phyloP scores from a whole-genome alignment of 2,888 invertebrate species.

The Oeneis ivallda region DNA sequence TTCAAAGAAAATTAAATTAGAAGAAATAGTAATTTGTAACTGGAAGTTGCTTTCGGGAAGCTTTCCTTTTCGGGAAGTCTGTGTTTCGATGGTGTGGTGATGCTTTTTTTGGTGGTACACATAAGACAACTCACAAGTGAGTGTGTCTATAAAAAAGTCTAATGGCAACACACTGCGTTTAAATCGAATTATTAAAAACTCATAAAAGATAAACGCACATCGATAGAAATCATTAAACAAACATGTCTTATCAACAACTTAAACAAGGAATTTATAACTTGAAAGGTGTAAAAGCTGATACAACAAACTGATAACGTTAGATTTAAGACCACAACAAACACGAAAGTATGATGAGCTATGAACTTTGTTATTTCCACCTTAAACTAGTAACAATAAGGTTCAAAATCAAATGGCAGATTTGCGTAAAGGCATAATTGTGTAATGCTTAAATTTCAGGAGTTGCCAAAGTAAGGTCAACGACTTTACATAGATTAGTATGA shows the following conservation, averaged over 20 bases:
- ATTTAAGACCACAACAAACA: slow-evolving; percentile 43
- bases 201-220: slow-evolving; percentile 18
- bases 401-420: slow-evolving; percentile 8
- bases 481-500: slow-evolving; percentile 29
- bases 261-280: slow-evolving; percentile 39
- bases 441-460: slow-evolving; percentile 34
- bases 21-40: too few species aligned
- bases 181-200: slow-evolving; percentile 16
- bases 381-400: not conserved
- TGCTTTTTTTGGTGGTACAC: too few species aligned
- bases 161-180: not conserved
- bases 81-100: too few species aligned
- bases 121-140: too few species aligned
- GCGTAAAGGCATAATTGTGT: slow-evolving; percentile 23
- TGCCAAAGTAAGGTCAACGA: slow-evolving; percentile 37
- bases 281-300: slow-evolving; percentile 41
- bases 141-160: not conserved
- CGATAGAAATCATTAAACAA: slow-evolving; percentile 35
- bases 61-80: too few species aligned
- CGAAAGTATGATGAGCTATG: slow-evolving; percentile 26
- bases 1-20: too few species aligned
- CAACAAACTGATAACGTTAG: slow-evolving; percentile 36
- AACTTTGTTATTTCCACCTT: not conserved
- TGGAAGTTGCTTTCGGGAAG: too few species aligned
- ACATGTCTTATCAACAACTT: slow-evolving; percentile 33